Percentiles rank a stretch among this genome's conserved stretches.
Evolutionary conservation across 2,888 invertebrate species (phyloP).

Genomic region (Ophion ellenae): DNA sequence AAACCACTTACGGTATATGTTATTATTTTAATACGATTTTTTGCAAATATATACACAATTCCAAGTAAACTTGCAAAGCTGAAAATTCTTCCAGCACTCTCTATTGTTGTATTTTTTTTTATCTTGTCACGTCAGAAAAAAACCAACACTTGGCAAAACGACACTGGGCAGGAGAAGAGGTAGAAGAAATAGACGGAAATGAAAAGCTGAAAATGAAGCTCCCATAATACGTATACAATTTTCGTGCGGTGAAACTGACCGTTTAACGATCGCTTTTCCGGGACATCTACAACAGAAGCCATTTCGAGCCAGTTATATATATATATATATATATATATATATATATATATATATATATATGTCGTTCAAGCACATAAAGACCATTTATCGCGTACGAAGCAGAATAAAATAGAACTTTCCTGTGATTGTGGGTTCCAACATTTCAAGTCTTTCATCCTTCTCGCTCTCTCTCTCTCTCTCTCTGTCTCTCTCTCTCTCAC

Average conservation of each 20-base stretch:
- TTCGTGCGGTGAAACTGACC: conserved; percentile 26
- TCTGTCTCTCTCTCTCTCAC: conserved; percentile 25
- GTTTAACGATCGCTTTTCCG: conserved; percentile 56
- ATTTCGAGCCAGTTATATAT: background rate
- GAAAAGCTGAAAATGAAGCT: too few species aligned
- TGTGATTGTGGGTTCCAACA: conserved; percentile 23
- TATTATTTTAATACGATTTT: too few species aligned
- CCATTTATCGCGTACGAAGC: conserved; percentile 54
- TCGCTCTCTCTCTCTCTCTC: background rate
- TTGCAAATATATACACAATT: too few species aligned
- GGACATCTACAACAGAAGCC: conserved; percentile 19
- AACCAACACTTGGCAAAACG: background rate
- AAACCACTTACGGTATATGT: too few species aligned
- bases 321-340: background rate
- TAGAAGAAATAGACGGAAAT: background rate
- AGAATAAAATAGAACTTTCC: conserved; percentile 54
- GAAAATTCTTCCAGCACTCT: too few species aligned
- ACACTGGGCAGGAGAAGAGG: background rate
- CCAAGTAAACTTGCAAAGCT: too few species aligned
- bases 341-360: background rate
- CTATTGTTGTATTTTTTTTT: too few species aligned
- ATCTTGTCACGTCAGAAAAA: too few species aligned
- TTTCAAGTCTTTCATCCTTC: background rate
- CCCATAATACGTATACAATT: background rate
- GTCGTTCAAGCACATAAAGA: conserved; percentile 9